Base-by-base conservation (phyloP, 2,113 vertebrate genomes). In the Lepidothrix coronata region DNA sequence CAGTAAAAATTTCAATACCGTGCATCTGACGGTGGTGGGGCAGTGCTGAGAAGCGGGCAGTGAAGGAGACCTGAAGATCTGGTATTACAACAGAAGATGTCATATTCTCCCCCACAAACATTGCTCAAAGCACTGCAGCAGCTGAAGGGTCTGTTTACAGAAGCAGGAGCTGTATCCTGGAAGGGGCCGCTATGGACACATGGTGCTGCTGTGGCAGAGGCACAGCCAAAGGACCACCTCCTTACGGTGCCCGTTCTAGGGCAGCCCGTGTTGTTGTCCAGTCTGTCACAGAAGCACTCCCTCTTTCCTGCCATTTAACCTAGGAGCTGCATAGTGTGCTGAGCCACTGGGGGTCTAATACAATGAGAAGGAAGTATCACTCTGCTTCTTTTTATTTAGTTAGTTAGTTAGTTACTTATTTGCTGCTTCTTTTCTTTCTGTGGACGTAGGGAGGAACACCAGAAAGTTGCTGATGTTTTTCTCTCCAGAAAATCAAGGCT, bases 391-490 rank as follows among this genome's bases (percentile, higher is more conserved):
- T 58, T 44, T 23, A 18, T 44, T 46, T 66, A 9, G 41, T 46
- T 72, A 65, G 63, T 58, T 71, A 28, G 72, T 66, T 91, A 16
- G 25, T 76, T 78, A 6, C 57, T 77, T 82, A 44, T 94, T 87
- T 95, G 30, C 19, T 68, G 24, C 7, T 82, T 66, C 57, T 93
- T 91, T 76, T 91, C 54, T 93, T 89, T 73, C 44, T 88, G n/a
- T 72, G 90, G 55, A 59, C 79, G 76, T 97, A 99, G 99, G 99
- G 99, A 99, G 28, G 98, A 98, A 89, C 98, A 98, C 66, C 99
- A 98, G 95, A 98, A 97, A 91, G 98, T 99, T 86, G 99, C 99
- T 33, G 99, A 99, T 65, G 91, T 99, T 95, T 98, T 99, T 95
- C 95, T 99, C 92, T 98, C 98, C 71, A 98, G 97, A 72, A 98